Evolutionary conservation across 2,888 invertebrate genomes (phyloP).

Genomic region (Drosophila monieri): DNA sequence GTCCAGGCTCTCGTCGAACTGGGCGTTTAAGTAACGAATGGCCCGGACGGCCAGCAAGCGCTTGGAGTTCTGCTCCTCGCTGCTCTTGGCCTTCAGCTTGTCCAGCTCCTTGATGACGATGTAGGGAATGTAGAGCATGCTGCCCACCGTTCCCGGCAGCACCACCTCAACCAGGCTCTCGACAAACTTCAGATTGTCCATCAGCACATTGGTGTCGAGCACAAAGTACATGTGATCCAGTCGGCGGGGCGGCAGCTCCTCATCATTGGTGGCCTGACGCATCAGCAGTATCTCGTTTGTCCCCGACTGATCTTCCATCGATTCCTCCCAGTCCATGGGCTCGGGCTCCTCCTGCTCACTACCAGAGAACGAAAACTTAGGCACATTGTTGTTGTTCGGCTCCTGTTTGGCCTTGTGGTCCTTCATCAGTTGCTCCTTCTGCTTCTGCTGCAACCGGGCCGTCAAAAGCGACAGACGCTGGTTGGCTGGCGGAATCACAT

Average conservation of each 20-base stretch:
- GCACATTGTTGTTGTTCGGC: conserved; percentile 23
- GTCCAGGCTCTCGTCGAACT: conserved; percentile 45
- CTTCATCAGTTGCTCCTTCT: not conserved
- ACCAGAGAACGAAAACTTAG: too few species aligned
- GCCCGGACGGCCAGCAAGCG: conserved; percentile 23
- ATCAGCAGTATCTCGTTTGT: conserved; percentile 13
- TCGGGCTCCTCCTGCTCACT: conserved; percentile 37
- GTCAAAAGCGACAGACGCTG: conserved; percentile 43
- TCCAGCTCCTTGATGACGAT: conserved; percentile 85
- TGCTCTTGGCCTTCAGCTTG: conserved; percentile 10
- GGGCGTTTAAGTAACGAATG: conserved; percentile 32
- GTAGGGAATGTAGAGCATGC: conserved; percentile 85
- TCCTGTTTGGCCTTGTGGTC: conserved; percentile 7
- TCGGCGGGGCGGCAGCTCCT: conserved; percentile 69
- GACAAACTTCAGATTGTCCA: conserved; percentile 83
- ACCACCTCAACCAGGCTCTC: conserved; percentile 78
- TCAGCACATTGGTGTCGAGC: conserved; percentile 85
- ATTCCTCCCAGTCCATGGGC: conserved; percentile 70
- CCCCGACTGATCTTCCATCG: not conserved
- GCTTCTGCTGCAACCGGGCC: conserved; percentile 28
- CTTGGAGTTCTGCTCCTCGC: not conserved
- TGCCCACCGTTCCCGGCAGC: conserved; percentile 71
- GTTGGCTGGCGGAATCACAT: conserved; percentile 40
- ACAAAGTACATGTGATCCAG: conserved; percentile 82
- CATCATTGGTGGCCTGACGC: conserved; percentile 47